A percentile compares a stretch with the other conserved stretches of the same genome.
phyloP scores from a whole-genome alignment of 2,113 vertebrate species.

The Opisthocomus hoazin region DNA sequence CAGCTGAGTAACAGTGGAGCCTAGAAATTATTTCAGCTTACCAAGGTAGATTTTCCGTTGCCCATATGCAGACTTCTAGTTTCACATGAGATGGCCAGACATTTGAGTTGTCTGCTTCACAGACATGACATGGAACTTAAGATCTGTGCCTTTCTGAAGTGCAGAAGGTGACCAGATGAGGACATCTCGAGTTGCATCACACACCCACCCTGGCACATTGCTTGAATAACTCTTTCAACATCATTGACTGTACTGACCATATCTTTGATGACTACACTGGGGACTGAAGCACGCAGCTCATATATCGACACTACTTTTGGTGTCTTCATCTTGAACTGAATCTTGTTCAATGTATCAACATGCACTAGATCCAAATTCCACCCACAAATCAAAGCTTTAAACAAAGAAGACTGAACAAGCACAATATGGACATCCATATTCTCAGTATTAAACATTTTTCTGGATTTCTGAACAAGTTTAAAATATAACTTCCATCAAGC shows the following conservation, averaged over 20 bases:
- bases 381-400: neutral
- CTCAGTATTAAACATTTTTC: neutral
- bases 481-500: neutral
- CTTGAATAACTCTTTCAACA: neutral
- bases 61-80: neutral
- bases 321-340: neutral
- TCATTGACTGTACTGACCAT: neutral
- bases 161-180: neutral
- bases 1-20: neutral
- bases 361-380: neutral
- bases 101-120: neutral
- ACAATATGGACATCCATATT: neutral
- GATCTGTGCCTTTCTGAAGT: neutral
- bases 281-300: neutral
- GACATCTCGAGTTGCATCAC: neutral
- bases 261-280: neutral
- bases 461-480: neutral
- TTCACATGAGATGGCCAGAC: neutral
- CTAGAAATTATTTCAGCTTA: neutral
- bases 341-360: neutral
- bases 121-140: neutral
- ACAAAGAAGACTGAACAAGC: neutral
- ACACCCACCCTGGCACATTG: neutral
- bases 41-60: neutral
- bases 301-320: neutral